Evolutionary conservation across 2,888 invertebrate genomes (phyloP).

Genomic region (Agrochola lota): DNA sequence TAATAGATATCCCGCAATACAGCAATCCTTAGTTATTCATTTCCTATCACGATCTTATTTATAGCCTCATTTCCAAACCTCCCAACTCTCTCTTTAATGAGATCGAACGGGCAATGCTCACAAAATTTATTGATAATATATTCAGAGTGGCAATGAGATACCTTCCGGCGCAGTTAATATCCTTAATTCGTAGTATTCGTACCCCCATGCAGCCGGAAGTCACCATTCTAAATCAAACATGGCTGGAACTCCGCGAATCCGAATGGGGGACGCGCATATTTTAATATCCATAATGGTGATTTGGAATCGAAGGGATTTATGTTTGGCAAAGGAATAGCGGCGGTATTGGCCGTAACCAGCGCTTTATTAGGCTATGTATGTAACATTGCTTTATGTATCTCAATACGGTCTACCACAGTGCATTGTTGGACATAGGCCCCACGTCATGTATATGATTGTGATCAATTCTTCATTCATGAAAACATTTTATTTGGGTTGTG

Average conservation of each 20-base stretch:
- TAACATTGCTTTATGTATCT: neutral
- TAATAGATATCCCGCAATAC: neutral
- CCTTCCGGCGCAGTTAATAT: slow-evolving; percentile 80
- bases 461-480: neutral
- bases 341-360: slow-evolving; percentile 1
- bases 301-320: slow-evolving; percentile 57
- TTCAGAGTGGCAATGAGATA: slow-evolving; percentile 79
- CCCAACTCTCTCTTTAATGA: slow-evolving; percentile 58
- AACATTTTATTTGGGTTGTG: neutral
- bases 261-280: slow-evolving; percentile 80
- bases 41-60: slow-evolving; percentile 48
- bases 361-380: slow-evolving; percentile 28
- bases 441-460: neutral
- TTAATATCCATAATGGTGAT: slow-evolving; percentile 79
- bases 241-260: slow-evolving; percentile 80
- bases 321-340: slow-evolving; percentile 41
- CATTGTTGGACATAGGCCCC: neutral
- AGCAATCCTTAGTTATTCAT: slow-evolving; percentile 31
- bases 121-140: slow-evolving; percentile 83
- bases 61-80: slow-evolving; percentile 53
- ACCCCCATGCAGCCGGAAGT: slow-evolving; percentile 83
- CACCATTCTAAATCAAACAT: slow-evolving; percentile 88
- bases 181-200: slow-evolving; percentile 84
- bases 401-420: neutral
- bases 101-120: slow-evolving; percentile 71